Evolutionary conservation across 2,888 invertebrate species (phyloP).

Genomic region (Torymus tubicola): DNA sequence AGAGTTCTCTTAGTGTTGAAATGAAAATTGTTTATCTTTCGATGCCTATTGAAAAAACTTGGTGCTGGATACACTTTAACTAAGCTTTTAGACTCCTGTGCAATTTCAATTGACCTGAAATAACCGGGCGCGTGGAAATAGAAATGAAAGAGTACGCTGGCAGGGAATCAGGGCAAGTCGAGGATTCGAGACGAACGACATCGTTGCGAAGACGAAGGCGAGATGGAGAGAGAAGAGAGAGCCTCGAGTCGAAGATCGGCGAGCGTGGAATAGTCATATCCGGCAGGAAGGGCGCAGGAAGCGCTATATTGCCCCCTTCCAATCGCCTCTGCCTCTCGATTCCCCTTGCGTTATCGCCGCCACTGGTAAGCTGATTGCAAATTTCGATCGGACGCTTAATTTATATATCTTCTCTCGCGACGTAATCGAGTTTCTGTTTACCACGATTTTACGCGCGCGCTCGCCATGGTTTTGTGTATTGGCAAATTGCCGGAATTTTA

Average conservation of each 20-base stretch:
- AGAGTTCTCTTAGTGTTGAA: no score
- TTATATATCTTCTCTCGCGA: neutral
- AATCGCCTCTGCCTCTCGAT: slow-evolving; percentile 9
- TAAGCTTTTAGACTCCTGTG: no score
- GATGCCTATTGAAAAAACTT: no score
- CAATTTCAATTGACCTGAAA: neutral
- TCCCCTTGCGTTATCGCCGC: slow-evolving; percentile 13
- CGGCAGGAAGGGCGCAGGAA: slow-evolving; percentile 53
- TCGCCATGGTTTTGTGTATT: neutral
- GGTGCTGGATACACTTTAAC: no score
- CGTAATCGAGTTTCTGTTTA: slow-evolving; percentile 7
- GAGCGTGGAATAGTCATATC: slow-evolving; percentile 58
- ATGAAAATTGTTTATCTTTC: no score
- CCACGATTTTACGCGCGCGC: neutral
- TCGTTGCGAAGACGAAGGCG: neutral
- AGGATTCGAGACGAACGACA: no score
- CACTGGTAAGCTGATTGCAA: slow-evolving; percentile 15
- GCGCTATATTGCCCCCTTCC: slow-evolving; percentile 42
- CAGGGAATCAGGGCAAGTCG: no score
- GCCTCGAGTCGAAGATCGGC: slow-evolving; percentile 45
- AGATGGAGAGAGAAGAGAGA: neutral
- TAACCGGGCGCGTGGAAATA: neutral
- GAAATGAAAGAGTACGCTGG: neutral
- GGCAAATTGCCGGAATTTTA: slow-evolving; percentile 21
- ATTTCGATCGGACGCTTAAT: slow-evolving; percentile 33